Conservation (phyloP, 2,888 invertebrate species). For the Hipparchia semele region DNA sequence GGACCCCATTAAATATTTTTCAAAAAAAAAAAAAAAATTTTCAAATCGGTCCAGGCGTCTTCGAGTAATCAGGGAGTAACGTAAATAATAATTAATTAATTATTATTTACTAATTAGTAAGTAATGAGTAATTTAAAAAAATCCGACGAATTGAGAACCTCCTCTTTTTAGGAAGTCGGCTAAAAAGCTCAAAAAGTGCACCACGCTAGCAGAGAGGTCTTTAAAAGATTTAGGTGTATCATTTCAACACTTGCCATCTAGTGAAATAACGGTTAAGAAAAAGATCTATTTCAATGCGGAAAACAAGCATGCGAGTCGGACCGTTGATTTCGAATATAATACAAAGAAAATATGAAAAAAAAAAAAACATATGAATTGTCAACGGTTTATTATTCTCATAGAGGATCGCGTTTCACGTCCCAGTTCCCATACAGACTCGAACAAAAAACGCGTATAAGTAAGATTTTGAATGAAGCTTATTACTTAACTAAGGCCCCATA, state of each 20-base stretch:
- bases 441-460: conserved; percentile 26
- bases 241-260: not conserved
- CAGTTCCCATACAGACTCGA: conserved; percentile 27
- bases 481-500: conserved; percentile 28
- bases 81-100: too few relatives aligned
- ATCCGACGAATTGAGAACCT: too few relatives aligned
- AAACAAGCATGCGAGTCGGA: conserved; percentile 4
- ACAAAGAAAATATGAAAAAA: conserved; percentile 16
- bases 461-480: conserved; percentile 33
- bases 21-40: too few relatives aligned
- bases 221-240: not conserved
- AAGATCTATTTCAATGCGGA: conserved; percentile 15
- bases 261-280: conserved; percentile 2
- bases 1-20: too few relatives aligned
- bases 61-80: too few relatives aligned
- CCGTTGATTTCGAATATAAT: conserved; percentile 18
- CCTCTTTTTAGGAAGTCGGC: too few relatives aligned
- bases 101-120: too few relatives aligned
- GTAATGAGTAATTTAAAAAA: too few relatives aligned
- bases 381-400: conserved; percentile 25
- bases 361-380: conserved; percentile 28
- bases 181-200: too few relatives aligned
- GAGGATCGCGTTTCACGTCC: conserved; percentile 33
- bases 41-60: too few relatives aligned
- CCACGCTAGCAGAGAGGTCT: too few relatives aligned